Percentiles rank a stretch among this genome's conserved stretches.
Evolutionary conservation across 2,113 vertebrate genomes (phyloP).

Genomic region (Phocoena phocoena): DNA sequence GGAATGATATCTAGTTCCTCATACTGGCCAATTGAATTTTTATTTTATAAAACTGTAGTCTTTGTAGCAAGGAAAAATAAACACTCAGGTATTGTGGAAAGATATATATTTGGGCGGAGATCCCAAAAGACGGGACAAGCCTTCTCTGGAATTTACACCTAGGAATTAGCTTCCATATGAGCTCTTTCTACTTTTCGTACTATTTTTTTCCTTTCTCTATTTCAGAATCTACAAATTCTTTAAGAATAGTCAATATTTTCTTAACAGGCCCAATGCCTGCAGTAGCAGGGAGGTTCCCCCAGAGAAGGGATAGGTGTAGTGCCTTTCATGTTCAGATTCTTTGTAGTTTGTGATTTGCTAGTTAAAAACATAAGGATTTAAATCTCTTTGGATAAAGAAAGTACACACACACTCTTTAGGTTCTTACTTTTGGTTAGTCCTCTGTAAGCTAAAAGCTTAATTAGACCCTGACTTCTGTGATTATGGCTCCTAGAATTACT

Average conservation of each 20-base stretch:
- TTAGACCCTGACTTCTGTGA: background rate
- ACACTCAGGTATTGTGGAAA: background rate
- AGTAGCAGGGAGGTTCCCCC: background rate
- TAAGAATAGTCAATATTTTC: background rate
- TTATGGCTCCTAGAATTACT: background rate
- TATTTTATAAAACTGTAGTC: background rate
- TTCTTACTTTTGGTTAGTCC: background rate
- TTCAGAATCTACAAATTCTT: background rate
- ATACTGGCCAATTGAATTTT: background rate
- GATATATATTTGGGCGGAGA: background rate
- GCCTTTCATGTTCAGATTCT: background rate
- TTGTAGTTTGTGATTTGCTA: background rate
- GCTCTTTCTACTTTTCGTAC: background rate
- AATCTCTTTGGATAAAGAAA: background rate
- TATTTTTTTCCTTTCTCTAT: background rate
- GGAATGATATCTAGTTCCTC: background rate
- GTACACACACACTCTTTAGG: background rate
- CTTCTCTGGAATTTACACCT: background rate
- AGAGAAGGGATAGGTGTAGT: background rate
- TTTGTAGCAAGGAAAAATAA: background rate
- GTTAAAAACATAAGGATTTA: background rate
- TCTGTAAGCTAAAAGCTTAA: background rate
- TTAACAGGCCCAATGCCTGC: fast-evolving
- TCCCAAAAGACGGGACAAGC: background rate
- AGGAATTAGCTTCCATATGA: background rate